These are phyloP conservation scores for Zootoca vivipara DNA, from an alignment of 2,113 vertebrate species.

Conservation along the genomic window DNA sequence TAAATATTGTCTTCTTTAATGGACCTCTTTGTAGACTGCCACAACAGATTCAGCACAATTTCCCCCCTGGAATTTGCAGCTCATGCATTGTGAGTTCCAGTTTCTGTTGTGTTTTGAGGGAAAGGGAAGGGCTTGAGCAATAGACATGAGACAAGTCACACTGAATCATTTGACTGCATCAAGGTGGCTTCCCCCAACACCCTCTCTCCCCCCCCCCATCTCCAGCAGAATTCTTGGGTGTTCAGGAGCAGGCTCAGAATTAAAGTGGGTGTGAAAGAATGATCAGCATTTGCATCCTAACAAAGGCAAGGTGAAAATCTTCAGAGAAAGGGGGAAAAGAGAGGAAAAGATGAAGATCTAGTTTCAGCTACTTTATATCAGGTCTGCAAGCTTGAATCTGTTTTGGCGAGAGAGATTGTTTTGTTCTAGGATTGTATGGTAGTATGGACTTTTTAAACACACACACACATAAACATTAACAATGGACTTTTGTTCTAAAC, in stretches of 20 bases:
- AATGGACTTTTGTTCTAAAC: not conserved
- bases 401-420: not conserved
- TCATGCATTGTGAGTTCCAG: not conserved
- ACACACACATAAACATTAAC: not conserved
- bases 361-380: not conserved
- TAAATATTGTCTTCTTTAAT: not conserved
- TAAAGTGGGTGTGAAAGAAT: not conserved
- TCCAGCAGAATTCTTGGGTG: not conserved
- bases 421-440: not conserved
- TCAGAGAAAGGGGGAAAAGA: no score
- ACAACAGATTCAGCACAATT: not conserved
- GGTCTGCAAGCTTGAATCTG: not conserved
- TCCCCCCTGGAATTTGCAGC: fast-evolving
- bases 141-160: not conserved
- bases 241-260: fast-evolving
- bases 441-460: not conserved
- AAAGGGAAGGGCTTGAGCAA: not conserved
- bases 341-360: not conserved
- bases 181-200: not conserved
- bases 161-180: slow-evolving; percentile 39
- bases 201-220: not conserved
- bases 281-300: not conserved
- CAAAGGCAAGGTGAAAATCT: not conserved
- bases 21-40: no score
- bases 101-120: fast-evolving